phyloP scores from a whole-genome alignment of 2,888 invertebrate species.

The Euplagia quadripunctaria region DNA sequence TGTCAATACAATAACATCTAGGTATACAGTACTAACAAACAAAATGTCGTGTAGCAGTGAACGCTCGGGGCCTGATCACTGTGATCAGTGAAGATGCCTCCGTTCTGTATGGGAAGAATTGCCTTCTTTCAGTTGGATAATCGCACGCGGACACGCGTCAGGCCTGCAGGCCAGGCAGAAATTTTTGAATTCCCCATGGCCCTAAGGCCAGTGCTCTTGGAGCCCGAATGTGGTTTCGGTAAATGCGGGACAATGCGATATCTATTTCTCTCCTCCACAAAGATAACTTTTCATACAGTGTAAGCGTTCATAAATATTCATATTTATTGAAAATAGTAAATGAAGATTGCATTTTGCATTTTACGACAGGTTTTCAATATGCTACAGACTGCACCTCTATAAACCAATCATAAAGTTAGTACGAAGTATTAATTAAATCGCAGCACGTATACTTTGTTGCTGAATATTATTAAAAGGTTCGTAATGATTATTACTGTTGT shows the following conservation, averaged over 20 bases:
- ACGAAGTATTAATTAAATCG: conserved; percentile 50
- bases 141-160: background rate
- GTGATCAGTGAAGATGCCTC: too few relatives aligned
- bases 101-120: too few relatives aligned
- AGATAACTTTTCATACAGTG: background rate
- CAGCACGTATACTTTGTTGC: conserved; percentile 60
- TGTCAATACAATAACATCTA: too few relatives aligned
- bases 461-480: conserved; percentile 50
- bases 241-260: too few relatives aligned
- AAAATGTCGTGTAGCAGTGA: too few relatives aligned
- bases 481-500: conserved; percentile 23
- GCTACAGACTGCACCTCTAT: conserved; percentile 9
- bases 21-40: too few relatives aligned
- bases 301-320: conserved; percentile 1
- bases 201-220: background rate
- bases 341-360: conserved; percentile 22
- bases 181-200: background rate
- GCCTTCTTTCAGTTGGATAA: too few relatives aligned
- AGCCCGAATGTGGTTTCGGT: too few relatives aligned
- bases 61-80: too few relatives aligned
- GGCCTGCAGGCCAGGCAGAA: background rate
- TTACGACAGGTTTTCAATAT: conserved; percentile 34
- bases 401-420: conserved; percentile 32
- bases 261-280: background rate
- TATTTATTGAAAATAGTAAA: conserved; percentile 13